A percentile compares a stretch with the other conserved stretches of the same genome.
phyloP scores from a whole-genome alignment of 2,113 vertebrate genomes.

The Callipepla californica region DNA sequence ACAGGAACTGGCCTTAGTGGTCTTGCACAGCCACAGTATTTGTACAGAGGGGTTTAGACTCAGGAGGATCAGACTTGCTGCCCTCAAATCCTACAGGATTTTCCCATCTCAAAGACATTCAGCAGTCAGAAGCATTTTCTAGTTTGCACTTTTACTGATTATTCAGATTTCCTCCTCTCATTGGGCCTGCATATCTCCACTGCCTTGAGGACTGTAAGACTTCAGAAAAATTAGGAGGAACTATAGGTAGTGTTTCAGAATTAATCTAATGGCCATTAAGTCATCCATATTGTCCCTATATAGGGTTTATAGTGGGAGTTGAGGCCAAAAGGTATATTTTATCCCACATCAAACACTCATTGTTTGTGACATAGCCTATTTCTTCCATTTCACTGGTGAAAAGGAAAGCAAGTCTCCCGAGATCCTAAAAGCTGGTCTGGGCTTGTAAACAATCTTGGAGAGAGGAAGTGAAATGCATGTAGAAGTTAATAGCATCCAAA shows the following conservation, averaged over 20 bases:
- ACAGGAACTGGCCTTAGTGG: not conserved
- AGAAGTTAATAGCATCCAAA: not conserved
- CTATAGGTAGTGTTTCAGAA: not conserved
- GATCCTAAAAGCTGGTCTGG: not conserved
- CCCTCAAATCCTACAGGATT: not conserved
- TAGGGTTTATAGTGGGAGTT: not conserved
- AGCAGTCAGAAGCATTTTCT: not conserved
- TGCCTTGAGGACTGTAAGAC: not conserved
- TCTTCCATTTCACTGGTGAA: constrained; percentile 3
- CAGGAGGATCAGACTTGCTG: not conserved
- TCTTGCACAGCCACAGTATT: not conserved
- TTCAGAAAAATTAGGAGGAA: not conserved
- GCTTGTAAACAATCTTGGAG: not conserved
- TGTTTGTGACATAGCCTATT: not conserved
- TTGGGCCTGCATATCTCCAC: not conserved
- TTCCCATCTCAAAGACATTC: not conserved
- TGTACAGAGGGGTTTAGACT: not conserved
- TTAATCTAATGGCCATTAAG: not conserved
- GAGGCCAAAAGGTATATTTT: not conserved
- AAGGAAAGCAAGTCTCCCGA: not conserved
- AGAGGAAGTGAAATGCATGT: not conserved
- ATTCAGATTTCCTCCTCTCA: not conserved
- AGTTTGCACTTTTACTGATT: not conserved
- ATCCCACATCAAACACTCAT: not conserved
- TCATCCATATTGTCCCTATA: not conserved